Conservation (phyloP, 2,888 invertebrate species). For the Ophioninae sp. region DNA sequence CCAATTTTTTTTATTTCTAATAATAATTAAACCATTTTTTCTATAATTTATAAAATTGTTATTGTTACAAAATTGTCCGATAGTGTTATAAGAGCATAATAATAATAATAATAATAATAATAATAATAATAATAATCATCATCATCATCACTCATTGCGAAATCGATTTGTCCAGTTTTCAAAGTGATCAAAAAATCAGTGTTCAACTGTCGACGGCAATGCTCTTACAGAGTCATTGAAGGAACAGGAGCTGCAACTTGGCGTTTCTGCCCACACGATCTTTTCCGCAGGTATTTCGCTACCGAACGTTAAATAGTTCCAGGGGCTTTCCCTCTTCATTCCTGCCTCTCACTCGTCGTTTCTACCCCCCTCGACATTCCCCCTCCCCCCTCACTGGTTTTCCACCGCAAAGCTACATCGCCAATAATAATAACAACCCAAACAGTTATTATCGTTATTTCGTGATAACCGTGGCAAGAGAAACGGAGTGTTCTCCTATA, state of each 20-base stretch:
- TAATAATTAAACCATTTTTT: too few relatives aligned
- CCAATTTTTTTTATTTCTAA: too few relatives aligned
- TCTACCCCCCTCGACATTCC: background rate
- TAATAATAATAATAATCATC: too few relatives aligned
- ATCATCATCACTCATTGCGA: too few relatives aligned
- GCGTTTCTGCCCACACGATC: slow-evolving; percentile 45
- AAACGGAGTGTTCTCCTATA: slow-evolving; percentile 4
- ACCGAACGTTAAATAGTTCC: slow-evolving; percentile 51
- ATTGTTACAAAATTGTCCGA: too few relatives aligned
- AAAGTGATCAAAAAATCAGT: too few relatives aligned
- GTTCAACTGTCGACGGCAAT: too few relatives aligned
- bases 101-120: too few relatives aligned
- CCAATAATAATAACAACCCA: slow-evolving; percentile 21
- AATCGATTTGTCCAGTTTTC: too few relatives aligned
- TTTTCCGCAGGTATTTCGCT: slow-evolving; percentile 20
- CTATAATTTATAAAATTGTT: too few relatives aligned
- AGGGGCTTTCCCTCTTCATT: slow-evolving; percentile 13
- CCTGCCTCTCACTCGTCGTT: background rate
- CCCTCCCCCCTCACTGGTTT: too few relatives aligned
- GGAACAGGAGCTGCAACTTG: slow-evolving; percentile 31
- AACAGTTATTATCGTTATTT: slow-evolving; percentile 1
- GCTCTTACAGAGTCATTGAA: slow-evolving; percentile 11
- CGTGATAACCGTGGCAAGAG: slow-evolving; percentile 5
- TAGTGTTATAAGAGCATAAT: too few relatives aligned
- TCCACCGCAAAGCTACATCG: background rate